A percentile compares a stretch with the other conserved stretches of the same genome.
Evolutionary conservation across 2,113 vertebrate species (phyloP).

Genomic region (Hirundichthys speculiger): DNA sequence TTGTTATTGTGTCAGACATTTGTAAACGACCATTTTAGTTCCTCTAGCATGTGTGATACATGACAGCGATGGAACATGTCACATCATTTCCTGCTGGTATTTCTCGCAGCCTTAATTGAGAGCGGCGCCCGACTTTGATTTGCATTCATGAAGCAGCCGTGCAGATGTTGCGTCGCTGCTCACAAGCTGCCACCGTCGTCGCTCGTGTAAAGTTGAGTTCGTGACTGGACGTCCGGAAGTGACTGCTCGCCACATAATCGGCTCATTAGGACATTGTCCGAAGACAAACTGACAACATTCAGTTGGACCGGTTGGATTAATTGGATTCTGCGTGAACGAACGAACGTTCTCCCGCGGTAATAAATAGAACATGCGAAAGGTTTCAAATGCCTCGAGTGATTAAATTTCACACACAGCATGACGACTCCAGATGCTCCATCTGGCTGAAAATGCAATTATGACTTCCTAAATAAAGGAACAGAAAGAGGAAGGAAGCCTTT

Average conservation of each 20-base stretch:
- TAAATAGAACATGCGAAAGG: conserved; percentile 16
- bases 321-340: background rate
- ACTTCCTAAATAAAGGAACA: conserved; percentile 44
- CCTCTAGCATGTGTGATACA: background rate
- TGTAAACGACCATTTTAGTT: conserved; percentile 11
- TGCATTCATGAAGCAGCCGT: conserved; percentile 33
- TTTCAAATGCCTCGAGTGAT: background rate
- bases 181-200: conserved; percentile 20
- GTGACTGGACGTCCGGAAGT: conserved; percentile 20
- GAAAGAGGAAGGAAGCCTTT: conserved; percentile 16
- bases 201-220: conserved; percentile 3
- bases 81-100: background rate
- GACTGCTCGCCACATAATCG: background rate
- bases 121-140: conserved; percentile 28
- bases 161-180: conserved; percentile 19
- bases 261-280: background rate
- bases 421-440: conserved; percentile 11
- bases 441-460: conserved; percentile 19
- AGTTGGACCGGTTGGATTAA: background rate
- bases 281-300: background rate
- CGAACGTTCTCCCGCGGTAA: background rate
- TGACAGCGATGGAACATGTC: conserved; percentile 33
- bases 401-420: background rate
- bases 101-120: conserved; percentile 30
- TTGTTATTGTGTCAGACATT: too few species aligned